Base-by-base conservation (phyloP, 2,888 invertebrate species). In the Ariolimax columbianus region DNA sequence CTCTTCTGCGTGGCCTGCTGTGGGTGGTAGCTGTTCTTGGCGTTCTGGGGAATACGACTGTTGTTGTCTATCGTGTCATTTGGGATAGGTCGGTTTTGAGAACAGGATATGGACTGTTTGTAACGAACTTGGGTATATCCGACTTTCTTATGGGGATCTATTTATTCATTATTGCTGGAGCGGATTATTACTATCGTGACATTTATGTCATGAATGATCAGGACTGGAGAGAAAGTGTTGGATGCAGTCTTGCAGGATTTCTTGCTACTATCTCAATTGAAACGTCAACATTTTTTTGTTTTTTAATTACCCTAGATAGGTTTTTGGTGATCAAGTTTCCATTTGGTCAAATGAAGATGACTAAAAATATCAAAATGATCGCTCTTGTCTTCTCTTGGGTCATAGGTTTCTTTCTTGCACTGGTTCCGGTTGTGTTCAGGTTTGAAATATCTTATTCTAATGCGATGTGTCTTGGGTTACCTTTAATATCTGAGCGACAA, bases 61-160 rank as follows among this genome's bases (percentile, higher is more conserved):
- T 88, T 0, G 26, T 90, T 7, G 38, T 87, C 0, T 88, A 86
- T 43, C n/a, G n/a, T n/a, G n/a, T n/a, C n/a, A n/a, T n/a, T n/a
- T n/a, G n/a, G n/a, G n/a, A n/a, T n/a, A n/a, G n/a, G n/a, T n/a
- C n/a, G n/a, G n/a, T n/a, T n/a, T n/a, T n/a, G n/a, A n/a, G n/a
- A n/a, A n/a, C n/a, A n/a, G n/a, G n/a, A n/a, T n/a, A n/a, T n/a
- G n/a, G n/a, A n/a, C n/a, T n/a, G n/a, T n/a, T n/a, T n/a, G 72
- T 84, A 2, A n/a, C 63, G 30, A 68, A 84, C 33, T 33, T 84
- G 19, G 51, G 79, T 47, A 9, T 88, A 23, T 88, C 90, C 1
- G 90, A 90, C 68, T 89, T 90, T 26, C 40, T 89, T 26, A 90
- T 90, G 90, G 90, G 90, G 0, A 43, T 90, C 0, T 90, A 90